Evolutionary conservation across 2,113 vertebrate genomes (phyloP).

Genomic region (Herpailurus yagouaroundi): DNA sequence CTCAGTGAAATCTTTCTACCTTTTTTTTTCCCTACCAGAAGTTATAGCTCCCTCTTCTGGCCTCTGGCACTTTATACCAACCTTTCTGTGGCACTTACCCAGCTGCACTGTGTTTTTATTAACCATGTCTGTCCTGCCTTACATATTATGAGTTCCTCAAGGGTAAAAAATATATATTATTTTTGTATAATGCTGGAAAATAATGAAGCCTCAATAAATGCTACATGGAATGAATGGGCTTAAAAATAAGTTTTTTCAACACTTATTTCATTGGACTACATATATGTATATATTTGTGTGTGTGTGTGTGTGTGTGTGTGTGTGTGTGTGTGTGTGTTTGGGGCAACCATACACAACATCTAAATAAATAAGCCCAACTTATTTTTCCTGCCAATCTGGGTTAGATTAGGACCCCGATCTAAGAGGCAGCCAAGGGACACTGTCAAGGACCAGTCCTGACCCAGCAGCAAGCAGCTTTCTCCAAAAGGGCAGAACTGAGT

Average conservation of each 20-base stretch:
- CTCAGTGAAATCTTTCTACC: background rate
- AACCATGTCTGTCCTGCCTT: background rate
- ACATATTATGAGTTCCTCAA: background rate
- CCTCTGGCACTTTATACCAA: background rate
- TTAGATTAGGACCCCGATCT: background rate
- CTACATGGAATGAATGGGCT: background rate
- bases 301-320: background rate
- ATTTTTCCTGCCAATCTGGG: background rate
- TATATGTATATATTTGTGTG: fast-evolving
- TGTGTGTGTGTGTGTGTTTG: too few species aligned
- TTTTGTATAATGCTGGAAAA: background rate
- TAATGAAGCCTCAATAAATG: background rate
- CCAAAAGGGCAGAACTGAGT: background rate
- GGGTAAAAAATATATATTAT: background rate
- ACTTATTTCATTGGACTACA: background rate
- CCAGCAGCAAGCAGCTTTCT: background rate
- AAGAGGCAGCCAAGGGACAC: background rate
- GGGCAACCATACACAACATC: background rate
- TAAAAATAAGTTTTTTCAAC: background rate
- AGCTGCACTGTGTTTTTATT: background rate
- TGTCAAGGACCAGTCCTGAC: background rate
- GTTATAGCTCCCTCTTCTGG: constrained; percentile 13
- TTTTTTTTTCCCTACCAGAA: background rate
- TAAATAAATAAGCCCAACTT: background rate
- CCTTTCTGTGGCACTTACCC: background rate